Evolutionary conservation across 2,888 invertebrate species (phyloP).

Genomic region (Synanthedon formicaeformis): DNA sequence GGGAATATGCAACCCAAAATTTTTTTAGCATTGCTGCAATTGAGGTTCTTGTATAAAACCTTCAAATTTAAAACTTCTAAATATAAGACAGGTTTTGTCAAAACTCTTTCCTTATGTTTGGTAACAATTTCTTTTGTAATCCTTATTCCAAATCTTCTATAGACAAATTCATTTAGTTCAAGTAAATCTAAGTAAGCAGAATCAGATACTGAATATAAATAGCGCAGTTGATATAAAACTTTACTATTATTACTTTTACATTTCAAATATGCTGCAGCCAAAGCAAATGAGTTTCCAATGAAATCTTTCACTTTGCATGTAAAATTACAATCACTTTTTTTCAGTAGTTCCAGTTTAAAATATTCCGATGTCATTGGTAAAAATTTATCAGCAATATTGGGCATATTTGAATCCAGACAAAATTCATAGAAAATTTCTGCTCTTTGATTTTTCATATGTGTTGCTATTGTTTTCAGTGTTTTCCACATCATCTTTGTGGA

Average conservation of each 20-base stretch:
- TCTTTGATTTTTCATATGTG: conserved; percentile 23
- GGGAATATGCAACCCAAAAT: conserved; percentile 24
- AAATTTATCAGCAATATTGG: conserved; percentile 29
- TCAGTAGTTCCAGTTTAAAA: conserved; percentile 26
- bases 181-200: conserved; percentile 29
- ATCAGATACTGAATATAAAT: conserved; percentile 21
- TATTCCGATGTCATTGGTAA: conserved; percentile 24
- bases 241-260: not conserved
- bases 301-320: conserved; percentile 13
- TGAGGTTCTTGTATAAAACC: conserved; percentile 19
- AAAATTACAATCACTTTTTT: conserved; percentile 4
- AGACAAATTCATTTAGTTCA: no score
- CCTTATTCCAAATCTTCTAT: conserved; percentile 20
- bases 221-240: conserved; percentile 8
- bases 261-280: conserved; percentile 18
- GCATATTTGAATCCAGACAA: conserved; percentile 19
- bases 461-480: conserved; percentile 23
- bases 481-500: conserved; percentile 42
- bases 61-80: conserved; percentile 15
- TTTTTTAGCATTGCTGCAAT: conserved; percentile 24
- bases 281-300: conserved; percentile 24
- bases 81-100: conserved; percentile 24
- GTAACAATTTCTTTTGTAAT: conserved; percentile 23
- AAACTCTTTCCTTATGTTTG: conserved; percentile 31
- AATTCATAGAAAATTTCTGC: conserved; percentile 28